Conservation (phyloP, 2,113 vertebrate species). For the Trematocara nigrifrons region DNA sequence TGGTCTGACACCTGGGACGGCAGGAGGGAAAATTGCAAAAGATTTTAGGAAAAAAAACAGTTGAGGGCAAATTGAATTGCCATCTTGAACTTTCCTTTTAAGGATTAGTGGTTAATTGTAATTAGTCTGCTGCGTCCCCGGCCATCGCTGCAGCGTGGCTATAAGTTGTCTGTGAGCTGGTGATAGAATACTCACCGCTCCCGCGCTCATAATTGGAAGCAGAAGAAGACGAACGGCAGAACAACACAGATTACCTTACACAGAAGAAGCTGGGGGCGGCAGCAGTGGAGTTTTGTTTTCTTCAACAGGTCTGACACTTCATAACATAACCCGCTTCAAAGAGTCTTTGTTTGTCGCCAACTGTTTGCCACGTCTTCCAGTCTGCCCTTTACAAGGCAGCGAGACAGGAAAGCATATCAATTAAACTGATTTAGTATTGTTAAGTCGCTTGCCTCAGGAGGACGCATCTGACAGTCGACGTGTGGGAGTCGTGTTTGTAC, state of each 20-base stretch:
- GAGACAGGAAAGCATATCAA: conserved; percentile 13
- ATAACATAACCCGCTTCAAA: conserved; percentile 26
- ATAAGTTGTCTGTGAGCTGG: conserved; percentile 43
- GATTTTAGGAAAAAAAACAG: conserved; percentile 42
- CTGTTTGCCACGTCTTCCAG: conserved; percentile 27
- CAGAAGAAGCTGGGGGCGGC: conserved; percentile 6
- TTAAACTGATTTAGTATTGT: conserved; percentile 17
- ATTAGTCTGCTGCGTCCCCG: conserved; percentile 57
- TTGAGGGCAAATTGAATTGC: conserved; percentile 64
- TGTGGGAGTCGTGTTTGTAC: conserved; percentile 46
- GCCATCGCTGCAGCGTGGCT: conserved; percentile 25
- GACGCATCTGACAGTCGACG: neutral
- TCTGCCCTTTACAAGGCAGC: conserved; percentile 4
- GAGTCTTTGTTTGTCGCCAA: conserved; percentile 29
- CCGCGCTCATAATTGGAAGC: conserved; percentile 49
- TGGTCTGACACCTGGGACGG: conserved; percentile 66
- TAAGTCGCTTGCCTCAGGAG: neutral
- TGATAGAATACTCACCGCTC: conserved; percentile 66
- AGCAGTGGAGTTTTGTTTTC: conserved; percentile 9
- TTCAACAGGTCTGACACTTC: conserved; percentile 41
- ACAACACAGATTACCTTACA: conserved; percentile 7
- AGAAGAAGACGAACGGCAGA: conserved; percentile 24
- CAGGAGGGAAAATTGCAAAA: conserved; percentile 42
- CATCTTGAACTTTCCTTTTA: conserved; percentile 57
- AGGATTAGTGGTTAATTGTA: conserved; percentile 70